These are phyloP conservation scores for Eupithecia centaureata DNA, from an alignment of 2,888 invertebrate genomes.

Conservation along the genomic window DNA sequence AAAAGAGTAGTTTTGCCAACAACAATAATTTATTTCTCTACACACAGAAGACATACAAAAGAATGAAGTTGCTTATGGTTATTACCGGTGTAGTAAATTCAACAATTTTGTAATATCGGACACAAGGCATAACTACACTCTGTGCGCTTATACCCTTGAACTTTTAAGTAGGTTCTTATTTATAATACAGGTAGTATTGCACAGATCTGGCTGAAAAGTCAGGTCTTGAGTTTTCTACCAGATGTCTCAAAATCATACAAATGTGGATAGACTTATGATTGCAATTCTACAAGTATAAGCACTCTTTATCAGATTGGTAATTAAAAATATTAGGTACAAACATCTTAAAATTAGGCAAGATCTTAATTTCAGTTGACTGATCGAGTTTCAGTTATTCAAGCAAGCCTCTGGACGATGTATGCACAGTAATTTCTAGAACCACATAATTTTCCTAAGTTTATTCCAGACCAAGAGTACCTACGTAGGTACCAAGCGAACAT, in stretches of 20 bases:
- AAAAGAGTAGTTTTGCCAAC: slow-evolving; percentile 62
- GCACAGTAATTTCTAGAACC: neutral
- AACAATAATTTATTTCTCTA: slow-evolving; percentile 81
- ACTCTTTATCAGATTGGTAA: neutral
- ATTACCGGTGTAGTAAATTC: slow-evolving; percentile 56
- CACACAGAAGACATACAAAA: slow-evolving; percentile 68
- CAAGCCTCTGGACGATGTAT: neutral
- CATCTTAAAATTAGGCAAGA: neutral
- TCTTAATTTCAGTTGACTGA: neutral
- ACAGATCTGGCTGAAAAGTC: neutral
- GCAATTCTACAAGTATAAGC: neutral
- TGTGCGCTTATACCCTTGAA: neutral
- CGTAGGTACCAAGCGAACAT: neutral
- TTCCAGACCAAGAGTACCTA: neutral
- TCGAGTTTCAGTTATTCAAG: neutral
- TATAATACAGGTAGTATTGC: neutral
- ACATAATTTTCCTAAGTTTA: neutral
- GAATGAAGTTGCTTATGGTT: slow-evolving; percentile 60
- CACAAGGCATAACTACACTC: neutral
- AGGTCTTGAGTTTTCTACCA: too few relatives aligned
- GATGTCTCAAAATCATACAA: neutral
- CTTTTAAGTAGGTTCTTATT: neutral
- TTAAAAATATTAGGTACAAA: neutral
- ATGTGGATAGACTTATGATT: slow-evolving; percentile 35
- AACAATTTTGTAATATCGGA: slow-evolving; percentile 30